phyloP scores from a whole-genome alignment of 1,140 invertebrate genomes.

The Drosophila rhopaloa region DNA sequence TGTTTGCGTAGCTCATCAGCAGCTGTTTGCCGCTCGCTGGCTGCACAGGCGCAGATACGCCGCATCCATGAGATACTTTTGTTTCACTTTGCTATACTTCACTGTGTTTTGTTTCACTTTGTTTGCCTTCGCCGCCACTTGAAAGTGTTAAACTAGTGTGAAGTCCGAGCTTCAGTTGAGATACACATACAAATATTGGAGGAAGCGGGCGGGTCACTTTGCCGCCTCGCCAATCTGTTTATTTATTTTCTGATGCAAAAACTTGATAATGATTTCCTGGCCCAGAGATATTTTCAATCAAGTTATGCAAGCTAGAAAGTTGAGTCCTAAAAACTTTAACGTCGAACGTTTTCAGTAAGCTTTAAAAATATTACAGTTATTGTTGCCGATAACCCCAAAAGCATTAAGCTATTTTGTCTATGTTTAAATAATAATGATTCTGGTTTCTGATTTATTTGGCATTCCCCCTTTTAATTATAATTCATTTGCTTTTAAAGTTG shows the following conservation, averaged over 20 bases:
- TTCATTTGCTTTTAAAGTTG: background rate
- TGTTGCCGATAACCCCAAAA: background rate
- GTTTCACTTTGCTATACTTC: slow-evolving; percentile 7
- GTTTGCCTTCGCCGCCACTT: slow-evolving; percentile 13
- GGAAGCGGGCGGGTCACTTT: background rate
- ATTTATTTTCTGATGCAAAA: slow-evolving; percentile 11
- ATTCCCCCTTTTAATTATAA: background rate
- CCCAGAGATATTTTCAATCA: background rate
- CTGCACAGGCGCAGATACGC: slow-evolving; percentile 55
- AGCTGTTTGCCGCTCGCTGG: slow-evolving; percentile 55
- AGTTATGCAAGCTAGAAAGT: background rate
- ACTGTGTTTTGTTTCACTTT: slow-evolving; percentile 4
- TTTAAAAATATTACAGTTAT: background rate
- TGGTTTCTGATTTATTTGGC: background rate
- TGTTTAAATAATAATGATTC: no score
- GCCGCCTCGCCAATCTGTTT: background rate
- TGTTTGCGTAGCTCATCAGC: slow-evolving; percentile 79
- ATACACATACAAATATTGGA: background rate
- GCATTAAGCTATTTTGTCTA: no score
- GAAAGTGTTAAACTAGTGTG: slow-evolving; percentile 68
- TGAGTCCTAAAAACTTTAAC: background rate
- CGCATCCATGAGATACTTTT: slow-evolving; percentile 68
- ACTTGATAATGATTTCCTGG: slow-evolving; percentile 10
- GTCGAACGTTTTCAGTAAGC: background rate
- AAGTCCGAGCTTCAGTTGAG: slow-evolving; percentile 38